Evolutionary conservation across 92 coral and sea anemone species (phyloP).

Genomic region (Porites cylindrica): DNA sequence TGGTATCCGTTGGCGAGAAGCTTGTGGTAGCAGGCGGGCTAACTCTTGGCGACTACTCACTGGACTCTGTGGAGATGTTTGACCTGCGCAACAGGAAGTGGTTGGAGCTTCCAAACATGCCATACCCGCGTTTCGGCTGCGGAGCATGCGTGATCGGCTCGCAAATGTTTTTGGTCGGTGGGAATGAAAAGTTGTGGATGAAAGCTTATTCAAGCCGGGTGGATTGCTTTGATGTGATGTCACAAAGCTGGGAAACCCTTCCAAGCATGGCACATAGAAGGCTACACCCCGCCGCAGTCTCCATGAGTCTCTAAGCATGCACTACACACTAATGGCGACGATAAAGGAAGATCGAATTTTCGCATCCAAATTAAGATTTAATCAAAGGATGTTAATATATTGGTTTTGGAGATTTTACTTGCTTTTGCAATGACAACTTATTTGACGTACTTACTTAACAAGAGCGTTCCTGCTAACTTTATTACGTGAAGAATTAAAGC

Average conservation of each 20-base stretch:
- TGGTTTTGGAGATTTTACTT: neutral
- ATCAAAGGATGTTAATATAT: neutral
- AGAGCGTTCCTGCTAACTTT: neutral
- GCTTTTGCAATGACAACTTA: neutral
- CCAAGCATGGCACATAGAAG: conserved; percentile 76
- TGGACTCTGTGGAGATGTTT: conserved; percentile 82
- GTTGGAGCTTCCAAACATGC: conserved; percentile 88
- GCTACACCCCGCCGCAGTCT: conserved; percentile 63
- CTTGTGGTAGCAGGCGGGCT: conserved; percentile 80
- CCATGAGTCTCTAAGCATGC: conserved; percentile 42
- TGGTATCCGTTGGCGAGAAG: conserved; percentile 74
- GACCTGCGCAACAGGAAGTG: conserved; percentile 87
- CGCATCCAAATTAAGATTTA: neutral
- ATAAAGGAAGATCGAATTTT: neutral
- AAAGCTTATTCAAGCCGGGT: conserved; percentile 74
- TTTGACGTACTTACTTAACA: neutral
- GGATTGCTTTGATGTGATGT: conserved; percentile 73
- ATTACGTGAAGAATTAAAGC: neutral
- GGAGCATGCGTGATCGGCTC: conserved; percentile 73
- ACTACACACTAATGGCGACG: too few relatives aligned
- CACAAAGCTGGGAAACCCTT: conserved; percentile 67
- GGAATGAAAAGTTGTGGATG: conserved; percentile 82
- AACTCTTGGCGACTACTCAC: conserved; percentile 74
- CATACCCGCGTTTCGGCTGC: conserved; percentile 83
- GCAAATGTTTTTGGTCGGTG: conserved; percentile 75